These are phyloP conservation scores for Neoseiulus cucumeris DNA, from an alignment of 1,140 invertebrate species.

Conservation along the genomic window DNA sequence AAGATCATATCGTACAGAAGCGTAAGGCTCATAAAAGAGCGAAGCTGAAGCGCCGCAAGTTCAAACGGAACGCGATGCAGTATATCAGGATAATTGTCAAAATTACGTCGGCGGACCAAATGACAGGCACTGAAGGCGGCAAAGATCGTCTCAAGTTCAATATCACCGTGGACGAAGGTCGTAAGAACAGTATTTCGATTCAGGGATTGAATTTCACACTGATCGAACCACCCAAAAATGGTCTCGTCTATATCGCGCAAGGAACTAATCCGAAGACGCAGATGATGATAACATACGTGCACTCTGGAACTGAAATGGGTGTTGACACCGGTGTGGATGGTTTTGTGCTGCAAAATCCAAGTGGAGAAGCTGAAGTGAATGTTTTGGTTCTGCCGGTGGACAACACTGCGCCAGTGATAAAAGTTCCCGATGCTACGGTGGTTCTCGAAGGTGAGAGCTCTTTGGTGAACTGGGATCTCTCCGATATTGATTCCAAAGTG, in stretches of 20 bases:
- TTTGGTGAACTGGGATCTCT: background rate
- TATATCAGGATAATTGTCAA: constrained; percentile 1
- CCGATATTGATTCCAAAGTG: background rate
- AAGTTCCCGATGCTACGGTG: background rate
- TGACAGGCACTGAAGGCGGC: background rate
- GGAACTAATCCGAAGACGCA: background rate
- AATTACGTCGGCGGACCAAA: background rate
- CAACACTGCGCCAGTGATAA: background rate
- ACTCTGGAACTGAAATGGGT: background rate
- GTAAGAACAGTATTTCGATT: background rate
- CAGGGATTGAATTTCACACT: background rate
- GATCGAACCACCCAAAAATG: background rate
- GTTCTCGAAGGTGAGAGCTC: background rate
- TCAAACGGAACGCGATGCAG: constrained; percentile 1
- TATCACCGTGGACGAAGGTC: background rate
- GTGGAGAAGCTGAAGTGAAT: background rate
- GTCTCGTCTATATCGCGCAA: background rate
- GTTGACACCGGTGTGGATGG: background rate
- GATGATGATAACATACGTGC: background rate
- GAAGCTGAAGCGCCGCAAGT: background rate
- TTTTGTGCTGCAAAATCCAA: background rate
- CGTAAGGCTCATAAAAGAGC: background rate
- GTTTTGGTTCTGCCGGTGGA: background rate
- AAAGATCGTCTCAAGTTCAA: background rate
- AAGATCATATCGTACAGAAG: background rate